phyloP scores from a whole-genome alignment of 2,113 vertebrate species.

The Cinclus mexicanus region DNA sequence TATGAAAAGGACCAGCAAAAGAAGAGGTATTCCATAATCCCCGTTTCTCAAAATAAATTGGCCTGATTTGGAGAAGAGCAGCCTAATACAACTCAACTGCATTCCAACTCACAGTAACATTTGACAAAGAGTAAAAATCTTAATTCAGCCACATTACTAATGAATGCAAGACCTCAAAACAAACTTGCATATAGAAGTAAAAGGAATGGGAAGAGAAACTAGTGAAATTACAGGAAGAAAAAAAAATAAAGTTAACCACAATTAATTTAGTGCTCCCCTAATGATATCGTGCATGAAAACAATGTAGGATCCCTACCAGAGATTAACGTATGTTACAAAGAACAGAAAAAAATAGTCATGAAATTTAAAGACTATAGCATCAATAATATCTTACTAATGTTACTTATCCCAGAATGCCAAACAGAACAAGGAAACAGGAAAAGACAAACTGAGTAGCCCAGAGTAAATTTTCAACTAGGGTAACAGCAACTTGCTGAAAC shows the following conservation, averaged over 20 bases:
- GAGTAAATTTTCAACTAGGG: not conserved
- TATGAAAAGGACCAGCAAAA: not conserved
- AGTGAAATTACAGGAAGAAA: not conserved
- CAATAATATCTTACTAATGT: not conserved
- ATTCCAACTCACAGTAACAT: not conserved
- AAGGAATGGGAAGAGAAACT: not conserved
- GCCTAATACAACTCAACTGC: not conserved
- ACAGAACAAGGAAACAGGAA: not conserved
- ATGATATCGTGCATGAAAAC: not conserved
- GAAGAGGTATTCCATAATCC: not conserved
- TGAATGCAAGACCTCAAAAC: not conserved
- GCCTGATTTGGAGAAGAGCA: not conserved
- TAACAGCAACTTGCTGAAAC: not conserved
- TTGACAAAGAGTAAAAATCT: not conserved
- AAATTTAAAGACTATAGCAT: not conserved
- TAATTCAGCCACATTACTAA: not conserved
- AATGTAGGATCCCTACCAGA: not conserved
- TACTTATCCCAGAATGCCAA: not conserved
- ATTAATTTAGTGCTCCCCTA: not conserved
- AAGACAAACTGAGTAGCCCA: not conserved
- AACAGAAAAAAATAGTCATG: not conserved
- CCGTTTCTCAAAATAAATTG: not conserved
- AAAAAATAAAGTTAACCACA: not conserved
- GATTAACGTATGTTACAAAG: not conserved
- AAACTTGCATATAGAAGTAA: not conserved